These are phyloP conservation scores for Clarias batrachus DNA, from an alignment of 2,113 vertebrate species.

Conservation along the genomic window DNA sequence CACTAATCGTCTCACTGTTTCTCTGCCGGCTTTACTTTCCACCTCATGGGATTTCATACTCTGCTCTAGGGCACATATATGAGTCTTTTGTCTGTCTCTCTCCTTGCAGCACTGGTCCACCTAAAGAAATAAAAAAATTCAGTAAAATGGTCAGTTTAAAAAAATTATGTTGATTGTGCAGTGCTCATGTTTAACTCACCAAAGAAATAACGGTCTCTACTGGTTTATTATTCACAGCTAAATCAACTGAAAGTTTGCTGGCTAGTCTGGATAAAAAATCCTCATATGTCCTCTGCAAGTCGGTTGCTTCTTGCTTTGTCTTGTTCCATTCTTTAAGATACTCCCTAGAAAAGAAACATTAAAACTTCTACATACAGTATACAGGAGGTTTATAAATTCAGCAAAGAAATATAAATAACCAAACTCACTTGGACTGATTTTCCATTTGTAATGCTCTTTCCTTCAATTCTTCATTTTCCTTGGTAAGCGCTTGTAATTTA, in stretches of 20 bases:
- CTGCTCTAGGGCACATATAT: constrained; percentile 75
- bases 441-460: constrained; percentile 63
- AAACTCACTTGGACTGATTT: constrained; percentile 70
- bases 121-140: constrained; percentile 57
- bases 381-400: neutral
- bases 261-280: constrained; percentile 70
- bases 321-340: constrained; percentile 68
- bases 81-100: constrained; percentile 68
- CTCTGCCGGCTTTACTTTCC: constrained; percentile 84
- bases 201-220: constrained; percentile 69
- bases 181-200: constrained; percentile 63
- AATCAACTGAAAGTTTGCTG: constrained; percentile 62
- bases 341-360: constrained; percentile 62
- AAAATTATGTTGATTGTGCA: neutral
- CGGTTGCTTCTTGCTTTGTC: constrained; percentile 60
- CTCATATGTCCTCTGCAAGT: constrained; percentile 62
- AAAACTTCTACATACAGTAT: neutral
- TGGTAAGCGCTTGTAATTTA: constrained; percentile 58
- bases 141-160: neutral
- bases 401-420: neutral
- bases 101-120: constrained; percentile 71
- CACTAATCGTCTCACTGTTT: constrained; percentile 81
- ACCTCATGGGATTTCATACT: constrained; percentile 75
- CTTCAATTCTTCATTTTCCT: constrained; percentile 72
- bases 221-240: constrained; percentile 60